Percentiles rank a stretch among this genome's conserved stretches.
These are phyloP conservation scores for Carlito syrichta DNA, from an alignment of 2,113 vertebrate genomes.

Conservation along the genomic window DNA sequence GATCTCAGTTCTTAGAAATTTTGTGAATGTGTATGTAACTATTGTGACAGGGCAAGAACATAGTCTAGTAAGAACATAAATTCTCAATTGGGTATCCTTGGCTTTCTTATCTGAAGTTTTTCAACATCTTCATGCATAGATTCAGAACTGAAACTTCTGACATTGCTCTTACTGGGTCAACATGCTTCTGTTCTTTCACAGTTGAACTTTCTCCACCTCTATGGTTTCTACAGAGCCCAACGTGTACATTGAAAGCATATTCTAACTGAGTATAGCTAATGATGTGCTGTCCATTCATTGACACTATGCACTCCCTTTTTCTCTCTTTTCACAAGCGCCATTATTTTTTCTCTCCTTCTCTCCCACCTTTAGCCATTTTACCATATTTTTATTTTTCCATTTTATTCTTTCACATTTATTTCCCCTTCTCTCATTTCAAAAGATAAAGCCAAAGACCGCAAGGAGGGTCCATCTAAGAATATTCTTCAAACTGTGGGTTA, in stretches of 20 bases:
- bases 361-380: background rate
- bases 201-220: background rate
- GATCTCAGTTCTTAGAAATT: slow-evolving; percentile 66
- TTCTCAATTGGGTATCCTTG: slow-evolving; percentile 42
- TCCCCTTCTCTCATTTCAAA: background rate
- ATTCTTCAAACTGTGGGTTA: background rate
- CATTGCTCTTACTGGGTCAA: background rate
- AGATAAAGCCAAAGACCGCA: background rate
- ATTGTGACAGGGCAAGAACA: slow-evolving; percentile 66
- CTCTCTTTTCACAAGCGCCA: background rate
- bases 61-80: slow-evolving; percentile 33
- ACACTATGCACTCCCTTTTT: background rate
- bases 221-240: background rate
- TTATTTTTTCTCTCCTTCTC: background rate
- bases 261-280: background rate
- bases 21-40: slow-evolving; percentile 72
- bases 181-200: background rate
- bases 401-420: background rate
- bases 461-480: background rate
- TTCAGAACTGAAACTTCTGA: background rate
- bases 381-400: background rate
- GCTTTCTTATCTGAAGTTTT: slow-evolving; percentile 5
- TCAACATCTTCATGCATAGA: background rate
- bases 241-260: background rate
- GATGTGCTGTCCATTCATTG: background rate